Evolutionary conservation across 2,888 invertebrate genomes (phyloP).

Genomic region (Trissonchulus sp.): DNA sequence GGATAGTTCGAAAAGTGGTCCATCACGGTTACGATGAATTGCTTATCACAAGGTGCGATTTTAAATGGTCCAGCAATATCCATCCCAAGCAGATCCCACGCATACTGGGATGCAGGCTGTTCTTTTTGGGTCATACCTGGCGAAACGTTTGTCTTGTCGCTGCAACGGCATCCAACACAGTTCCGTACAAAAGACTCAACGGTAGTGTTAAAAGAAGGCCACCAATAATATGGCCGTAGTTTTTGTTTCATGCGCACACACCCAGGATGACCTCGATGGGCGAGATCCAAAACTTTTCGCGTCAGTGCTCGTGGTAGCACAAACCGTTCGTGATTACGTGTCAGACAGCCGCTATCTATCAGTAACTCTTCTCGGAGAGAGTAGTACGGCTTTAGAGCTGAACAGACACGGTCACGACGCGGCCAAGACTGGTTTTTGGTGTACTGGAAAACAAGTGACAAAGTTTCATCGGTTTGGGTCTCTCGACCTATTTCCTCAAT

Average conservation of each 20-base stretch:
- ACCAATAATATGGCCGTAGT: background rate
- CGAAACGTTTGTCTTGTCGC: background rate
- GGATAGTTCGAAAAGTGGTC: background rate
- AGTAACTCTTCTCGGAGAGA: background rate
- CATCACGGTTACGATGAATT: background rate
- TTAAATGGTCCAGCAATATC: background rate
- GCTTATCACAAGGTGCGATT: background rate
- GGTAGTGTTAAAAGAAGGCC: background rate
- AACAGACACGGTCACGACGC: background rate
- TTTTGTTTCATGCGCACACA: background rate
- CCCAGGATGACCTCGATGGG: constrained; percentile 4
- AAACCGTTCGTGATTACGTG: background rate
- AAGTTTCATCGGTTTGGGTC: background rate
- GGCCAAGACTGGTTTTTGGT: background rate
- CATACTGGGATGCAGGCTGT: background rate
- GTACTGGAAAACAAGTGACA: background rate
- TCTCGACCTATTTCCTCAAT: background rate
- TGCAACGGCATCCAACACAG: background rate
- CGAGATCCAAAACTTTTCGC: background rate
- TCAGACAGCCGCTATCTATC: background rate
- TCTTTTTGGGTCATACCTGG: background rate
- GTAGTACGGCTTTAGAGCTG: background rate
- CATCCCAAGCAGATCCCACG: background rate
- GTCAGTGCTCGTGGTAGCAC: background rate
- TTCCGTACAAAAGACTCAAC: background rate